Base-by-base conservation (phyloP, 2,113 vertebrate species). In the Caranx ignobilis region DNA sequence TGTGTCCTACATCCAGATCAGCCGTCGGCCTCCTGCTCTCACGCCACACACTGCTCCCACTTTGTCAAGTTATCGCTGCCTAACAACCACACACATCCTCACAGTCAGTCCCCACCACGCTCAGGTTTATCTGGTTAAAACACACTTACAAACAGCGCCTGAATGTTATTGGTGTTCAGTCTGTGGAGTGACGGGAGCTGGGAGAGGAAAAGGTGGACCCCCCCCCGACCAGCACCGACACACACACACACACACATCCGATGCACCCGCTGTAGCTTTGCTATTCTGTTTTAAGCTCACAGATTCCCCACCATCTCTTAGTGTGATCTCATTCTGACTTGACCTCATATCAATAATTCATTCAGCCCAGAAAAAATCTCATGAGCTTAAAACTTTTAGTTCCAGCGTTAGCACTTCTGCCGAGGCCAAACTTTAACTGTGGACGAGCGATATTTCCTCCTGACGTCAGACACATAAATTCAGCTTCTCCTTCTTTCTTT, bases 301-400 rank as follows among this genome's bases (percentile, higher is more conserved):
- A 77, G 35, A 74, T 84, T 88, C 71, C 61, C 68, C 80, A 66
- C 60, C 75, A 71, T 86, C 82, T 72, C 75, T 78, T 75, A 50
- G 66, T 83, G 52, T 86, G 83, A 87, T 90, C 88, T 86, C 77
- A 26, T 78, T 74, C 85, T 78, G 79, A 83, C 80, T 83, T 88
- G 87, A 91, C 90, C 90, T 87, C 77, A 16, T 72, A 87, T 93
- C 65, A 91, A 93, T 91, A 81, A 91, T 93, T 91, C n/a, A 93
- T 93, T 68, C 35, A 71, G 60, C 37, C 16, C 6, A 45, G 71
- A 59, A 77, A 85, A 61, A 83, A 8, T 12, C 85, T 87, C n/a
- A 59, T 65, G 63, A 84, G 64, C 47, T 85, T n/a, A 48, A 88
- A 91, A 88, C 74, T 86, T 90, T 78, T 48, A 81, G 39, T 79